Base-by-base conservation (phyloP, 2,113 vertebrate species). In the Heterochromis multidens region DNA sequence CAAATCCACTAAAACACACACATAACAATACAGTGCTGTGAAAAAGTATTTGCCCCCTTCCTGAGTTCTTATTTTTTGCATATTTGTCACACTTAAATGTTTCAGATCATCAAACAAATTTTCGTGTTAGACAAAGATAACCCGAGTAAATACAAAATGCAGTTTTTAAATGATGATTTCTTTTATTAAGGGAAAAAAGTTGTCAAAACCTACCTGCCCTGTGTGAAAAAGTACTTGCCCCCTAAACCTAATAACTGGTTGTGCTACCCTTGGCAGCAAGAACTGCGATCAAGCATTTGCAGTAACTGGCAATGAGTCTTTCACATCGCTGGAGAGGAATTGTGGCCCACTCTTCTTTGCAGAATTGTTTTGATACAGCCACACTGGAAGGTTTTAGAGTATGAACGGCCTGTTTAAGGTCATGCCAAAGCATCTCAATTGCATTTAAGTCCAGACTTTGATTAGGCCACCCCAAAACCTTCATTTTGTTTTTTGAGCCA, bases 121-220 rank as follows among this genome's bases (percentile, higher is more conserved):
- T 62, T 35, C 33, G 35, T 17, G 13, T 62, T 62, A 21, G 60
- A 27, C 31, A 62, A 62, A 62, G 35, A 62, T 12, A 62, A n/a
- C 60, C 61, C 0, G 0, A n/a, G 31, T 35, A n/a, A 63, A 63
- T 35, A 29, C 29, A n/a, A 0, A 1, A 63, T 35, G 61, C 61
- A 25, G 35, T 40, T 65, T 35, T n/a, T n/a, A n/a, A n/a, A n/a
- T n/a, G n/a, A n/a, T n/a, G n/a, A n/a, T n/a, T n/a, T n/a, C n/a
- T n/a, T n/a, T n/a, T n/a, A n/a, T n/a, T n/a, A n/a, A n/a, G n/a
- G n/a, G n/a, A n/a, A n/a, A n/a, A n/a, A n/a, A n/a, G n/a, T n/a
- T n/a, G n/a, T n/a, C n/a, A n/a, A 65, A 25, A 40, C 62, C 35
- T 40, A 40, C 21, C 35, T 65, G 4, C 62, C n/a, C 62, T 65